Percentiles rank a stretch among this genome's conserved stretches.
Evolutionary conservation across 2,888 invertebrate species (phyloP).

Genomic region (Panopea generosa): DNA sequence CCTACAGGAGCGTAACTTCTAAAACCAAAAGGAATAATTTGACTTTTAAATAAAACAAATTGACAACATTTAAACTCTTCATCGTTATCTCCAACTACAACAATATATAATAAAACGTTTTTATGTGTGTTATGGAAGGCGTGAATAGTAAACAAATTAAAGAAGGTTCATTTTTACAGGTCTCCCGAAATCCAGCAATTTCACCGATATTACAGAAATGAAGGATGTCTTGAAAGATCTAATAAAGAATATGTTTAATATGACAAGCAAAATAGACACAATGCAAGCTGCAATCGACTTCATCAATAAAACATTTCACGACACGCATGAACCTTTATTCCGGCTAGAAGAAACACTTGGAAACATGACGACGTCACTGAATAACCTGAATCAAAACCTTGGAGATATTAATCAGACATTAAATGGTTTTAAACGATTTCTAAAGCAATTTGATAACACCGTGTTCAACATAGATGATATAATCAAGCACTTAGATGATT

Average conservation of each 20-base stretch:
- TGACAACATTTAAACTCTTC: too few relatives aligned
- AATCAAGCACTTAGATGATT: constrained; percentile 47
- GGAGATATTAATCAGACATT: constrained; percentile 49
- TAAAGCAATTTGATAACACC: constrained; percentile 44
- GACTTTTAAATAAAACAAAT: too few relatives aligned
- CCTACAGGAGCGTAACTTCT: too few relatives aligned
- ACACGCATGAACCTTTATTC: constrained; percentile 43
- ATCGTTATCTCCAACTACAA: too few relatives aligned
- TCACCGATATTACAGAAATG: constrained; percentile 52
- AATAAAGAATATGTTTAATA: constrained; percentile 39
- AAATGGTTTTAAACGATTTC: constrained; percentile 42
- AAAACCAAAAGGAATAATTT: too few relatives aligned
- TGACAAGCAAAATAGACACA: constrained; percentile 52
- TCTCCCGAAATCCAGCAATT: constrained; percentile 43
- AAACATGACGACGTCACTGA: constrained; percentile 53
- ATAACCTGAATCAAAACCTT: constrained; percentile 56
- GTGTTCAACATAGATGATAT: constrained; percentile 55
- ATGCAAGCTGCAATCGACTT: constrained; percentile 58
- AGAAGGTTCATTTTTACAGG: too few relatives aligned
- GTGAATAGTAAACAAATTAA: too few relatives aligned
- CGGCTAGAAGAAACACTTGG: constrained; percentile 38
- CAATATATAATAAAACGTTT: too few relatives aligned
- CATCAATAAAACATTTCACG: constrained; percentile 57
- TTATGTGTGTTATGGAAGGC: too few relatives aligned
- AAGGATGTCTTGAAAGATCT: constrained; percentile 41